Conservation (phyloP, 2,797 vertebrate genomes). For the Schizopygopsis malacanthus region DNA sequence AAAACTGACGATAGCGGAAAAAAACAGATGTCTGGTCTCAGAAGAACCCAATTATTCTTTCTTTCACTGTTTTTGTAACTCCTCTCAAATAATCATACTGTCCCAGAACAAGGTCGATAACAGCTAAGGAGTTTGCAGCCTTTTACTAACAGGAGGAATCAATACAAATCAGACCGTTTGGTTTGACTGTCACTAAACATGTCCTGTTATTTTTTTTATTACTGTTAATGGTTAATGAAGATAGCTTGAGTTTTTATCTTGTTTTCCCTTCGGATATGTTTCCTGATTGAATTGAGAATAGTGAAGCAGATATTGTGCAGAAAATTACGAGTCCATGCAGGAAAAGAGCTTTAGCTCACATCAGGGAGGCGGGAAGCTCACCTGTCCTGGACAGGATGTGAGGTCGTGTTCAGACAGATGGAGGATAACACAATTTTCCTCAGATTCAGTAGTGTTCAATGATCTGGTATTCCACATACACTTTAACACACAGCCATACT, state of each 20-base stretch:
- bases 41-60: neutral
- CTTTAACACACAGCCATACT: neutral
- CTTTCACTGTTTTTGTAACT: conserved; percentile 7
- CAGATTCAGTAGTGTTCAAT: neutral
- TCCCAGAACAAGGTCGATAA: conserved; percentile 4
- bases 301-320: neutral
- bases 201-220: no score
- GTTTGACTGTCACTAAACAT: neutral
- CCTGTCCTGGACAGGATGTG: conserved; percentile 31
- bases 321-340: neutral
- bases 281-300: neutral
- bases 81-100: neutral
- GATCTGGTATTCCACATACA: neutral
- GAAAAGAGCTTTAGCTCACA: conserved; percentile 30
- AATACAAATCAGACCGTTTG: conserved; percentile 12
- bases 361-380: conserved; percentile 24
- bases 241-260: neutral
- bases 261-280: neutral
- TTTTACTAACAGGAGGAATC: conserved; percentile 8
- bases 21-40: conserved; percentile 13
- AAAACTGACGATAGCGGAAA: neutral
- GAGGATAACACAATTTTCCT: neutral
- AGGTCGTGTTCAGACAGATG: conserved; percentile 30
- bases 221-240: neutral
- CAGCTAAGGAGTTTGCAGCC: conserved; percentile 1